These are phyloP conservation scores for Danio jaintianensis DNA, from an alignment of 2,797 vertebrate species.

Conservation along the genomic window DNA sequence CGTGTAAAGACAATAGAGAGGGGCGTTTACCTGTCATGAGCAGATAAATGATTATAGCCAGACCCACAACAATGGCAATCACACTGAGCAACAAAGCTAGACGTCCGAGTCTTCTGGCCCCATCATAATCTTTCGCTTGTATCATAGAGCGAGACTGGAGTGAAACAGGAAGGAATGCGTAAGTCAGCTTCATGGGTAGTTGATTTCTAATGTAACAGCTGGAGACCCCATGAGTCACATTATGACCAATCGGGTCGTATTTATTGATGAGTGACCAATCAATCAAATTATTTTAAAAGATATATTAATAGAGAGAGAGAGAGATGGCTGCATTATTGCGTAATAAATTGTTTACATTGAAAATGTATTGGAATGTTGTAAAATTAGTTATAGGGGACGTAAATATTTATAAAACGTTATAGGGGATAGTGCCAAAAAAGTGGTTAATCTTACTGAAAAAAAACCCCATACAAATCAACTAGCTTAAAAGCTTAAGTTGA, in stretches of 20 bases:
- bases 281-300: no score
- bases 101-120: slow-evolving; percentile 84
- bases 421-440: no score
- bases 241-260: background rate
- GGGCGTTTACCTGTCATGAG: slow-evolving; percentile 69
- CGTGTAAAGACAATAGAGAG: slow-evolving; percentile 34
- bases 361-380: no score
- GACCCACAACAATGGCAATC: slow-evolving; percentile 83
- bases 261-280: no score
- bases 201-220: background rate
- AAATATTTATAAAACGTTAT: no score
- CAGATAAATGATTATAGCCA: slow-evolving; percentile 84
- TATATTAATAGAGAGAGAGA: no score
- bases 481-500: no score
- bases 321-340: no score
- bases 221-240: background rate
- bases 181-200: background rate
- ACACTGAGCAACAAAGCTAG: slow-evolving; percentile 85
- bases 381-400: no score
- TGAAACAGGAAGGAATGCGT: slow-evolving; percentile 7
- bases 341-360: no score
- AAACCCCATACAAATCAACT: no score
- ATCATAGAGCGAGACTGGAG: slow-evolving; percentile 86
- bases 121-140: slow-evolving; percentile 84
- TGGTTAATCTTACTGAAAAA: no score